phyloP scores from a whole-genome alignment of 2,113 vertebrate species.

The Protobothrops mucrosquamatus region DNA sequence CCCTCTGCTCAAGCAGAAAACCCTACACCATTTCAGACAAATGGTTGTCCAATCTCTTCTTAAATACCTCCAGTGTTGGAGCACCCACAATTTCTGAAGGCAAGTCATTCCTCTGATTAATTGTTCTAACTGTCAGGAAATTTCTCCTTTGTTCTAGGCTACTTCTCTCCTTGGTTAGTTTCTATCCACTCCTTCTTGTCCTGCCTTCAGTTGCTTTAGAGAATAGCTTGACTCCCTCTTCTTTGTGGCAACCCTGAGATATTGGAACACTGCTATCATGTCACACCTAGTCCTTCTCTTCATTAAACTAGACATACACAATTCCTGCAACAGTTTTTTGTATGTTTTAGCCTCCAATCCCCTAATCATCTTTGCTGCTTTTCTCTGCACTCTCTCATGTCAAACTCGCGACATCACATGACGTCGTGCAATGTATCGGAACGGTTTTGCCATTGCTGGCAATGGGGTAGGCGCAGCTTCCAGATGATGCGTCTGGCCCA shows the following conservation, averaged over 20 bases:
- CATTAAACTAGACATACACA: background rate
- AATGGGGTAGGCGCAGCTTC: too few relatives aligned
- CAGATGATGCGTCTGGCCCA: too few relatives aligned
- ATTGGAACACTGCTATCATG: background rate
- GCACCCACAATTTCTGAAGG: background rate
- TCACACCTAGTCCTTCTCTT: background rate
- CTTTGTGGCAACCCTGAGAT: background rate
- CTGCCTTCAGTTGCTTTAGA: background rate
- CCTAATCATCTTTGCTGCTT: background rate
- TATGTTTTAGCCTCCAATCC: background rate
- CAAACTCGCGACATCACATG: too few relatives aligned
- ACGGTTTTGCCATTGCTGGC: too few relatives aligned
- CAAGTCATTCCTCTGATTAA: background rate
- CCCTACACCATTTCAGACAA: background rate
- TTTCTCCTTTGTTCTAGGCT: background rate
- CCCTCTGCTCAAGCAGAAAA: background rate
- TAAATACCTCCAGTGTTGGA: background rate
- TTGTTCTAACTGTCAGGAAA: background rate
- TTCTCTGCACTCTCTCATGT: background rate
- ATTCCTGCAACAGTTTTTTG: background rate
- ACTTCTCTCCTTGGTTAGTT: background rate
- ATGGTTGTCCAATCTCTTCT: background rate
- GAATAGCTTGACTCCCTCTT: background rate
- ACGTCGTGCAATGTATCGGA: too few relatives aligned
- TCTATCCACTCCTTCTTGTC: background rate